Conservation (phyloP, 1,140 invertebrate genomes). For the Drosophila ironensis region DNA sequence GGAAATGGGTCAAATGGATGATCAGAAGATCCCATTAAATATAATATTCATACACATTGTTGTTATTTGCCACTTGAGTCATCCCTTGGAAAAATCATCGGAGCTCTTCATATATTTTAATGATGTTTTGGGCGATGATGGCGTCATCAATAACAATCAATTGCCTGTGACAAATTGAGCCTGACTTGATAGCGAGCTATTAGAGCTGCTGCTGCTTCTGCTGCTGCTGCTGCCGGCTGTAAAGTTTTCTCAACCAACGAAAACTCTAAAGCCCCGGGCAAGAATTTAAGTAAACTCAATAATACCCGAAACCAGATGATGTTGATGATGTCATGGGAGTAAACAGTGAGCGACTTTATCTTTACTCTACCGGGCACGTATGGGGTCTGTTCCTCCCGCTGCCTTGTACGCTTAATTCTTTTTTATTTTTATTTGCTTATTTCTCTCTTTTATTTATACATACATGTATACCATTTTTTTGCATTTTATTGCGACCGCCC, state of each 20-base stretch:
- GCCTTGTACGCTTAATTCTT: slow-evolving; percentile 50
- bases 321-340: slow-evolving; percentile 66
- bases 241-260: slow-evolving; percentile 14
- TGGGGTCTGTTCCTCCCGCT: slow-evolving; percentile 54
- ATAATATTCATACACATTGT: slow-evolving; percentile 16
- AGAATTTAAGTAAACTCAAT: slow-evolving; percentile 29
- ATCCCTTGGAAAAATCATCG: slow-evolving; percentile 30
- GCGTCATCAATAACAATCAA: slow-evolving; percentile 74
- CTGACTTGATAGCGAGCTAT: slow-evolving; percentile 12
- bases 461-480: too few species aligned
- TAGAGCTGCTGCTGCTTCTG: not conserved
- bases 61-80: slow-evolving; percentile 21
- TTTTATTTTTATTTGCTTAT: slow-evolving; percentile 45
- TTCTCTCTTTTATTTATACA: slow-evolving; percentile 29
- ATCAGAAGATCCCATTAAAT: slow-evolving; percentile 48
- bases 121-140: slow-evolving; percentile 28
- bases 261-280: slow-evolving; percentile 23
- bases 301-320: slow-evolving; percentile 36
- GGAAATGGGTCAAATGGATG: slow-evolving; percentile 57
- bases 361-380: slow-evolving; percentile 34
- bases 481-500: slow-evolving; percentile 48
- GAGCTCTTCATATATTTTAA: slow-evolving; percentile 21
- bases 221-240: not conserved
- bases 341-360: slow-evolving; percentile 66
- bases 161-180: slow-evolving; percentile 74